Percentiles rank a stretch among this genome's conserved stretches.
phyloP scores from a whole-genome alignment of 2,888 invertebrate species.

The Disparrhopalites patrizii region DNA sequence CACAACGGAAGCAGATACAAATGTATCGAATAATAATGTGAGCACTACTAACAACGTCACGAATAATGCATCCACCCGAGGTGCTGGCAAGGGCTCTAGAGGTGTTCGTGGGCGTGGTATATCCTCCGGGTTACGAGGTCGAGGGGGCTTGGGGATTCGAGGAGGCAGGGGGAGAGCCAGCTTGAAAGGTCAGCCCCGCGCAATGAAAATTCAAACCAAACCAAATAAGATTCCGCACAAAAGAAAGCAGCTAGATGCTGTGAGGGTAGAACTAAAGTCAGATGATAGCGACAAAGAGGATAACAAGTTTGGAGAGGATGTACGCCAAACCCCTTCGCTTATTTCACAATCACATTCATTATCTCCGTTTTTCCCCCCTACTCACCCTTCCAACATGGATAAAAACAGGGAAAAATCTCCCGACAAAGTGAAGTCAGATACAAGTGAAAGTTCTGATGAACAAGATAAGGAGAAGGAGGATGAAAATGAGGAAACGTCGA shows the following conservation, averaged over 20 bases:
- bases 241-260: constrained; percentile 24
- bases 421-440: too few relatives aligned
- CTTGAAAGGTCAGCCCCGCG: background rate
- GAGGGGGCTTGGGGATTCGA: background rate
- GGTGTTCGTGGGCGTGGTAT: background rate
- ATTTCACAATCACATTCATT: background rate
- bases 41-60: background rate
- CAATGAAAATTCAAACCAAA: background rate
- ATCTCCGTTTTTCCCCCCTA: background rate
- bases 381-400: background rate
- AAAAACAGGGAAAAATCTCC: background rate
- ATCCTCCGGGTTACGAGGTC: constrained; percentile 4
- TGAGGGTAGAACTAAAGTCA: constrained; percentile 19
- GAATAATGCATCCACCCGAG: background rate
- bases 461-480: background rate
- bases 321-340: too few relatives aligned
- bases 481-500: too few relatives aligned
- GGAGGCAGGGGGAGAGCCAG: background rate
- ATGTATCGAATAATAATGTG: too few relatives aligned
- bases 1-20: too few relatives aligned
- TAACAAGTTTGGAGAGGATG: background rate
- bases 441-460: background rate
- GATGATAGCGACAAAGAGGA: constrained; percentile 25
- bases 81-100: background rate
- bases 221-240: background rate